A percentile compares a stretch with the other conserved stretches of the same genome.
phyloP scores from a whole-genome alignment of 2,113 vertebrate species.

The Apteryx owenii region DNA sequence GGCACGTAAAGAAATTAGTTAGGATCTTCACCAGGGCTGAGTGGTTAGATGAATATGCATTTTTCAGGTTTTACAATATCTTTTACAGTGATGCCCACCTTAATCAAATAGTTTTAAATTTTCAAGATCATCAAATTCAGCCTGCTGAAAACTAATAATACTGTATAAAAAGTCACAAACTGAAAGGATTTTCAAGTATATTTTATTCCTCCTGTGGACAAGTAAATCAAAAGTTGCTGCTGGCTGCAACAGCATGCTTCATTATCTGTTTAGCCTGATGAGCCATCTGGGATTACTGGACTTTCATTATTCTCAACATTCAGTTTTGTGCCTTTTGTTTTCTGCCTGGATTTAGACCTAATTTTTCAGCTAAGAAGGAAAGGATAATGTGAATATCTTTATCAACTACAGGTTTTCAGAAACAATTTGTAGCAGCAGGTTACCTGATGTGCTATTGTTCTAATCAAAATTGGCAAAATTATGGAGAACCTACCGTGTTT shows the following conservation, averaged over 20 bases:
- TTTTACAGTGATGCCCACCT: not conserved
- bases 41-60: not conserved
- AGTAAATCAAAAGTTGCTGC: not conserved
- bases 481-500: not conserved
- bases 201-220: not conserved
- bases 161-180: not conserved
- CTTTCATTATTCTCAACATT: not conserved
- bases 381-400: not conserved
- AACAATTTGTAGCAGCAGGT: not conserved
- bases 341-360: not conserved
- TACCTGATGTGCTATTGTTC: not conserved
- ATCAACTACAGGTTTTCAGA: not conserved
- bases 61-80: not conserved
- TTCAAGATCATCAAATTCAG: not conserved
- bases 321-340: not conserved
- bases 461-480: not conserved
- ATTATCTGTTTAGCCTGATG: not conserved
- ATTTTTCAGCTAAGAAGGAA: not conserved
- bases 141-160: not conserved
- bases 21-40: not conserved
- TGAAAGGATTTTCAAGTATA: not conserved
- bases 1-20: not conserved
- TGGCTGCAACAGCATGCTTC: not conserved
- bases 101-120: not conserved
- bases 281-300: not conserved